These are phyloP conservation scores for Apodemus sylvaticus DNA, from an alignment of 2,113 vertebrate species.

Conservation along the genomic window DNA sequence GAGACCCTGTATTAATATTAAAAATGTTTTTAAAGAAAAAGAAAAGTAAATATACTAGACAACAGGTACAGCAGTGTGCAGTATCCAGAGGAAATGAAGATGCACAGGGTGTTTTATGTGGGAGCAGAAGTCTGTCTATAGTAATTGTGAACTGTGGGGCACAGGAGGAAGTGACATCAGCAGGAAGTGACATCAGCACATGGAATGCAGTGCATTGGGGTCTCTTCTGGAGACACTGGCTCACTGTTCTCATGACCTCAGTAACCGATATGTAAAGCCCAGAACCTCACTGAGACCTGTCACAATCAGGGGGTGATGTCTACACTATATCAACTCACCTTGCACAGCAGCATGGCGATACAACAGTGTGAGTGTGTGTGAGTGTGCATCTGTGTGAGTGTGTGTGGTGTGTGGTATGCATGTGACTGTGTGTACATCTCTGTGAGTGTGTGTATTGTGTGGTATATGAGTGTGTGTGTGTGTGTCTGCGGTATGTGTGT, in stretches of 20 bases:
- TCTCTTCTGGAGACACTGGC: not conserved
- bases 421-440: not conserved
- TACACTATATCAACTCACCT: not conserved
- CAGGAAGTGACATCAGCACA: not conserved
- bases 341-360: fast-evolving
- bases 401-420: too few relatives aligned
- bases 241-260: not conserved
- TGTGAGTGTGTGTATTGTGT: not conserved
- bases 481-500: not conserved
- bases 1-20: not conserved
- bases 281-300: not conserved
- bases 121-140: not conserved
- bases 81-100: not conserved
- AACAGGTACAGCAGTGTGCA: not conserved
- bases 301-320: not conserved
- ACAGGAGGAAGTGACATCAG: not conserved
- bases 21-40: not conserved
- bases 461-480: not conserved
- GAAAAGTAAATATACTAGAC: not conserved
- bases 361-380: not conserved
- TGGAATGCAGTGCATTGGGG: fast-evolving
- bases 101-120: not conserved
- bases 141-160: not conserved
- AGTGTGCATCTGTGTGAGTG: too few relatives aligned
- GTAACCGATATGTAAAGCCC: not conserved